These are phyloP conservation scores for Stegodyphus mimosarum DNA, from an alignment of 1,140 invertebrate genomes.

Conservation along the genomic window DNA sequence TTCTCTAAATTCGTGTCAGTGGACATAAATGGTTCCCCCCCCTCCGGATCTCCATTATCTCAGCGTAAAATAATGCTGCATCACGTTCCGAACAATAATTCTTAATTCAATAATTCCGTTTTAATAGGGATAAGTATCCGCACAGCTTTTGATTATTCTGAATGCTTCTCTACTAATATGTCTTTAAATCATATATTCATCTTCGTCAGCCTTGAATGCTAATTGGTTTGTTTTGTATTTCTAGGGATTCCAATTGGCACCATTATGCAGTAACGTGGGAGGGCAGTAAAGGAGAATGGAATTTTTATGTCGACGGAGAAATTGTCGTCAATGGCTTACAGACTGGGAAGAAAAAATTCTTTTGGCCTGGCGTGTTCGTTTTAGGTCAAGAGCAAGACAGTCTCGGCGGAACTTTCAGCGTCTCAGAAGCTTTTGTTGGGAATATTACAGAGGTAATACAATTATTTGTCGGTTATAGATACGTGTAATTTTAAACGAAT, in stretches of 20 bases:
- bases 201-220: no score
- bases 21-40: no score
- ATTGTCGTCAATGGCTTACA: neutral
- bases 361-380: neutral
- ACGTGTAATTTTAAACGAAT: no score
- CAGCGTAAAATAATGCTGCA: no score
- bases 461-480: neutral
- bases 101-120: no score
- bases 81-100: no score
- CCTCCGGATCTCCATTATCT: no score
- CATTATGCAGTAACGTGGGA: conserved; percentile 33
- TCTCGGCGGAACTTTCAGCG: conserved; percentile 40
- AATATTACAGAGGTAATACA: conserved; percentile 52
- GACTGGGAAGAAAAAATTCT: neutral
- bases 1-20: no score
- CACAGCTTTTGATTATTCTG: no score
- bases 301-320: conserved; percentile 7
- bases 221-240: neutral
- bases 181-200: no score
- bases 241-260: conserved; percentile 21
- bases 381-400: conserved; percentile 58
- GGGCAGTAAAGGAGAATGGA: neutral
- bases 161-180: no score
- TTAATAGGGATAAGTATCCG: no score
- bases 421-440: conserved; percentile 40